A percentile compares a stretch with the other conserved stretches of the same genome.
Conservation (phyloP, 2,888 invertebrate genomes). For the Timandra comae region DNA sequence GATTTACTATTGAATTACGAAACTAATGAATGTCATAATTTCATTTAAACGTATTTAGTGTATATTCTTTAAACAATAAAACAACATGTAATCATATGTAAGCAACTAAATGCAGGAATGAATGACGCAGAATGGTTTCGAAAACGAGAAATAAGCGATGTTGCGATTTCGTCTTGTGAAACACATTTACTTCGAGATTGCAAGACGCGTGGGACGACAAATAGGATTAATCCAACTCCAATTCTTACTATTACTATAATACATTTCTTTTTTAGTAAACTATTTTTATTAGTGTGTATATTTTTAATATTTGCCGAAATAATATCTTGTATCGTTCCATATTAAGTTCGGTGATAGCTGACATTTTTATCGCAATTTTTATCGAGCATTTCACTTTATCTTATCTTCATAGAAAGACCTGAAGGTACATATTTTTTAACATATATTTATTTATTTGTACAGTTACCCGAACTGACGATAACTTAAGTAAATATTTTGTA, state of each 20-base stretch:
- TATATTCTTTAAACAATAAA: no score
- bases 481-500: slow-evolving; percentile 60
- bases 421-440: no score
- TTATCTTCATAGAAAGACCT: slow-evolving; percentile 49
- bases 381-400: slow-evolving; percentile 56
- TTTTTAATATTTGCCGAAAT: slow-evolving; percentile 1
- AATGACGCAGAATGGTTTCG: slow-evolving; percentile 72
- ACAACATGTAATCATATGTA: slow-evolving; percentile 23
- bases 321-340: slow-evolving; percentile 8
- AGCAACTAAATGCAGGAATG: slow-evolving; percentile 53
- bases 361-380: slow-evolving; percentile 24
- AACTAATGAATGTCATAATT: no score
- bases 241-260: slow-evolving; percentile 36
- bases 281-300: background rate
- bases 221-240: slow-evolving; percentile 61
- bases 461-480: slow-evolving; percentile 40
- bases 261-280: slow-evolving; percentile 20
- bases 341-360: slow-evolving; percentile 2
- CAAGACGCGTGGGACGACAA: slow-evolving; percentile 68
- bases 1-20: no score
- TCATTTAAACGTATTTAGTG: background rate
- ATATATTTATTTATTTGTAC: slow-evolving; percentile 59
- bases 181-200: slow-evolving; percentile 65
- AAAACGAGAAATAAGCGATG: slow-evolving; percentile 73
- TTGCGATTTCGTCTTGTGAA: slow-evolving; percentile 72